phyloP scores from a whole-genome alignment of 1,140 invertebrate genomes.

The Lucilia sericata region DNA sequence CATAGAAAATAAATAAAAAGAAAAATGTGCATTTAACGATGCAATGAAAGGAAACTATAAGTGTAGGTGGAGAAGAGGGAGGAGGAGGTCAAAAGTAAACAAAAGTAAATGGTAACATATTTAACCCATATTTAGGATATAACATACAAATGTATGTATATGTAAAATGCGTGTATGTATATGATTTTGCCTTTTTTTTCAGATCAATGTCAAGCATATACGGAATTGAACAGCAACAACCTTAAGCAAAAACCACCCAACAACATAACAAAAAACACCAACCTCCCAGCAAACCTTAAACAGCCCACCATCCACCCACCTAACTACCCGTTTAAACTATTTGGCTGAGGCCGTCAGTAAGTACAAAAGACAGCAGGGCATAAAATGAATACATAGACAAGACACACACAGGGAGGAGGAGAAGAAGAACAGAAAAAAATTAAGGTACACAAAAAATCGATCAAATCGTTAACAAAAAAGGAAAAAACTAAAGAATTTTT shows the following conservation, averaged over 20 bases:
- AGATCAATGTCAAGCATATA: constrained; percentile 12
- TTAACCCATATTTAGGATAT: constrained; percentile 16
- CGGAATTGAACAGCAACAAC: constrained; percentile 1
- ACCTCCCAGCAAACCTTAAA: background rate
- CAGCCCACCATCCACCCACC: background rate
- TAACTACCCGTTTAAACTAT: background rate
- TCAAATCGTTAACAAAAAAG: background rate
- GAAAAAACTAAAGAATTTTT: background rate
- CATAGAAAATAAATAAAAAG: background rate
- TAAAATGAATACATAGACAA: background rate
- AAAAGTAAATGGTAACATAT: background rate
- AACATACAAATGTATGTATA: background rate
- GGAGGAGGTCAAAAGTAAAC: background rate
- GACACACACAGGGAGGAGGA: background rate
- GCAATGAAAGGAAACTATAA: background rate
- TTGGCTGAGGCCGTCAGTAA: background rate
- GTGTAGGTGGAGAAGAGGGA: background rate
- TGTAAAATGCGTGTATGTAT: background rate
- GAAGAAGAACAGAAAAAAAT: background rate
- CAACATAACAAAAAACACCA: background rate
- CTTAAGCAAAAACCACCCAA: background rate
- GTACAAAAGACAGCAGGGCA: background rate
- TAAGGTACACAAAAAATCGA: constrained; percentile 28
- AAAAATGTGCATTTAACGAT: background rate
- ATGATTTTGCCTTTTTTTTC: background rate